Evolutionary conservation across 1,140 invertebrate species (phyloP), one percentile per base, ranked within the genome.

Genomic region (Teleopsis dalmanni): DNA sequence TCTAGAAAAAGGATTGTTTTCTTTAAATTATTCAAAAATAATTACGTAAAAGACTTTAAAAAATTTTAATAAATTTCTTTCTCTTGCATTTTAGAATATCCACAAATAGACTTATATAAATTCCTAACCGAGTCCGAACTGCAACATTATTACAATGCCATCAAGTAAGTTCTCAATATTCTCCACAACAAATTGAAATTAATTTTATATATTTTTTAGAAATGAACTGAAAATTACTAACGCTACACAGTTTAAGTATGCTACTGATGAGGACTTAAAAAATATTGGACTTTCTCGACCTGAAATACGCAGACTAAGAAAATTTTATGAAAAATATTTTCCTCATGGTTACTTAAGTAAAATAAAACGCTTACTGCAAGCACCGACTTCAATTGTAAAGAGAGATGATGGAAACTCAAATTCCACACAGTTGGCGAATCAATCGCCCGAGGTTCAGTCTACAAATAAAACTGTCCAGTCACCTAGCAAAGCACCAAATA

Each of bases 1-100:
- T n/a, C n/a, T n/a, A n/a, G n/a, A n/a, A n/a, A n/a, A n/a, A n/a
- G 92, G 50, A 95, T 91, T 11, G 94, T 93, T 35, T 85, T 88
- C 62, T 96, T 97, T 74, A 95, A 95, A 48, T 98, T 95, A 63
- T 98, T 98, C 78, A 95, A 95, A 4, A 95, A 95, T 57, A 98
- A 97, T 74, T 97, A 96, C 75, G 92, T 96, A 52, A 87, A 91
- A 68, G 79, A 82, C 62, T 43, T 27, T 19, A 29, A 7, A n/a
- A 43, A 18, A 43, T 21, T 29, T 21, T 29, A 23, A 27, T 27
- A 27, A 4, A 13, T 33, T 31, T 16, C 26, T n/a, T 23, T 19
- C 22, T 19, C 4, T 34, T 23, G 23, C 14, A 13, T 50, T 50
- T 21, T 26, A 50, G 48, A 50, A 44, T 44, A 41, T 27, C 42